A percentile compares a stretch with the other conserved stretches of the same genome.
Conservation (phyloP, 2,888 invertebrate species). For the Neoaliturus tenellus region DNA sequence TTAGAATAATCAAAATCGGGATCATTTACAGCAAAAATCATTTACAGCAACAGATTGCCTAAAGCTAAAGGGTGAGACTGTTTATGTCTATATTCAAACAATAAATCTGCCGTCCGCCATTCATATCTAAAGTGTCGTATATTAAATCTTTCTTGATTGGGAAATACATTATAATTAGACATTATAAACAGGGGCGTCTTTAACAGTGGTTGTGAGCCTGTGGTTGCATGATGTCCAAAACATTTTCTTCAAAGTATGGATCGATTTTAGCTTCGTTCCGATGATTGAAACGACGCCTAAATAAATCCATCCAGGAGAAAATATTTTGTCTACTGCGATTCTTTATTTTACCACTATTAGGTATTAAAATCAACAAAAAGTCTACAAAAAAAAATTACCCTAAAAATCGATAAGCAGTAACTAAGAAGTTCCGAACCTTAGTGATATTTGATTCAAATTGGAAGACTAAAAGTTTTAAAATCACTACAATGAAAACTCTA, state of each 20-base stretch:
- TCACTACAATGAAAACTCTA: not conserved
- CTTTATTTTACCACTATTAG: slow-evolving; percentile 23
- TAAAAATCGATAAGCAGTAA: not conserved
- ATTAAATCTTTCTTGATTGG: not conserved
- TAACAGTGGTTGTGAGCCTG: not conserved
- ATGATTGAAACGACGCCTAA: slow-evolving; percentile 9
- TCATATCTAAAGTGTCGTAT: not conserved
- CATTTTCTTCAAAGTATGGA: slow-evolving; percentile 17
- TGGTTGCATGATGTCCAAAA: slow-evolving; percentile 21
- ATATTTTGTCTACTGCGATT: slow-evolving; percentile 5
- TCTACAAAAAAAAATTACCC: slow-evolving; percentile 41
- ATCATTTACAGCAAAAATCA: not conserved
- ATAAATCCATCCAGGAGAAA: slow-evolving; percentile 40
- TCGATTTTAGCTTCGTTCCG: slow-evolving; percentile 49
- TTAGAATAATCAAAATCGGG: not conserved
- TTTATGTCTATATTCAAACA: slow-evolving; percentile 9
- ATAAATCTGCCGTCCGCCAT: not conserved
- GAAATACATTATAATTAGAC: slow-evolving; percentile 24
- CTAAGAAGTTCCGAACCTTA: not conserved
- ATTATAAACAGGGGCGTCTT: slow-evolving; percentile 36
- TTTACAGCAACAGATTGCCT: not conserved
- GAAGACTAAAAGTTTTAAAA: not conserved
- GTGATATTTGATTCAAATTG: not conserved
- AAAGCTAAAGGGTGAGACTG: not conserved
- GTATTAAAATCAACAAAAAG: not conserved